Evolutionary conservation across 2,797 vertebrate species (phyloP), one percentile per base, ranked within the genome.

Genomic region (Crenichthys baileyi): DNA sequence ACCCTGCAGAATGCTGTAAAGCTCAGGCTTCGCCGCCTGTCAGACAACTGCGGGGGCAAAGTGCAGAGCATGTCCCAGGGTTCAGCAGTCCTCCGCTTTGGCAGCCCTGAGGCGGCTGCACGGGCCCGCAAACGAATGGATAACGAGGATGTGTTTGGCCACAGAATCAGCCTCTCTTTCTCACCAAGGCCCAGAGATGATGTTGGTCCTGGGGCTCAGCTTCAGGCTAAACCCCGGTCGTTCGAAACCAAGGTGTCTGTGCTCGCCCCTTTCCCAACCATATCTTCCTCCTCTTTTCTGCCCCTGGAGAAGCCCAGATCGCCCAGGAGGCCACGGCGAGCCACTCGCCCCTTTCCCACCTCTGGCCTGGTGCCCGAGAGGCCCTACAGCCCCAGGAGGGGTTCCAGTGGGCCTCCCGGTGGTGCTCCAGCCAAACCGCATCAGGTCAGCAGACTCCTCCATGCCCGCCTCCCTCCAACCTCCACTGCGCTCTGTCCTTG

Each of bases 11-110:
- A 93, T 2, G 90, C 91, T 39, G 92, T 99, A 94, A 96, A 96
- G 91, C 97, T 97, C 84, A 96, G 98, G 87, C 97, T 99, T 63
- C 95, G 97, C 73, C 98, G 98, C 84, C 95, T 99, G 89, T 99
- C 98, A 31, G 97, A 98, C 93, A 99, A 99, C 94, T 99, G 98
- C 70, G 98, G 98, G 0, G 98, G 98, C 80, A 99, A 99, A 91
- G 98, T 99, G 88, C 91, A 98, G 92, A 98, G 97, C 65, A 93
- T 99, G 85, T 96, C 97, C 1, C 96, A 97, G 58, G 96, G 97
- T 95, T 95, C 96, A 0, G 98, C 97, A 0, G 96, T 98, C 84
- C 97, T 99, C 61, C 97, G 98, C 51, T 99, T 99, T 82, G 88
- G 97, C 86, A 99, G 95, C 91, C 95, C 94, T 1, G 97, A 98